These are phyloP conservation scores for Corella eumyota DNA, from an alignment of 23 tunicate species.

Conservation along the genomic window DNA sequence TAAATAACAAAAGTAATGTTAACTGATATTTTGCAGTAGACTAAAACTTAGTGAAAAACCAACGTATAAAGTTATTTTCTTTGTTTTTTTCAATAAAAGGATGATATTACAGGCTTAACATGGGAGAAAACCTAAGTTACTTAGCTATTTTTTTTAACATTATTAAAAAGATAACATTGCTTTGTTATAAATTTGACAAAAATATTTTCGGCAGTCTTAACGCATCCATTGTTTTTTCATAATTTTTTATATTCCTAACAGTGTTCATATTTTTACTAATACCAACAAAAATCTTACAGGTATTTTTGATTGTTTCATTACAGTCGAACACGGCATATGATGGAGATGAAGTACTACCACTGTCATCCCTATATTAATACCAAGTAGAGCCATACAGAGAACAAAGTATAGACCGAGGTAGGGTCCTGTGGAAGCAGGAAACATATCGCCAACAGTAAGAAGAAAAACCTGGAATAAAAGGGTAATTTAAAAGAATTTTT, in stretches of 20 bases:
- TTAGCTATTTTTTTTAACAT: no score
- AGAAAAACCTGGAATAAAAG: slow-evolving; percentile 57
- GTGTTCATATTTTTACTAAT: no score
- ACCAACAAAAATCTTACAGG: not conserved
- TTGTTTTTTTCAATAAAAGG: no score
- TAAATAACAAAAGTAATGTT: not conserved
- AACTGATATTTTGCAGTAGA: not conserved
- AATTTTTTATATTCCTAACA: no score
- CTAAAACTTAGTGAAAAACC: not conserved
- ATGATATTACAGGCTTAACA: no score
- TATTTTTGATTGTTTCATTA: slow-evolving; percentile 1
- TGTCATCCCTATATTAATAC: slow-evolving; percentile 66
- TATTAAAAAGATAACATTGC: no score
- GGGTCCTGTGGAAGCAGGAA: slow-evolving; percentile 88
- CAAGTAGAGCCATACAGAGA: slow-evolving; percentile 70
- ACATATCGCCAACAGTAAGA: slow-evolving; percentile 86
- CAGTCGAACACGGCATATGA: slow-evolving; percentile 50
- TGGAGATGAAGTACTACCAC: slow-evolving; percentile 65
- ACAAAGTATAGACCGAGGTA: slow-evolving; percentile 73
- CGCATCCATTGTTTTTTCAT: no score
- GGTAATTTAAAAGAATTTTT: no score
- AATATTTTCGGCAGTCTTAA: not conserved
- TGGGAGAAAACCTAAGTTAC: no score
- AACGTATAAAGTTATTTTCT: no score
- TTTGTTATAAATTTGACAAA: no score